Base-by-base conservation (phyloP, 1,140 invertebrate species). In the Oscheius sp. region DNA sequence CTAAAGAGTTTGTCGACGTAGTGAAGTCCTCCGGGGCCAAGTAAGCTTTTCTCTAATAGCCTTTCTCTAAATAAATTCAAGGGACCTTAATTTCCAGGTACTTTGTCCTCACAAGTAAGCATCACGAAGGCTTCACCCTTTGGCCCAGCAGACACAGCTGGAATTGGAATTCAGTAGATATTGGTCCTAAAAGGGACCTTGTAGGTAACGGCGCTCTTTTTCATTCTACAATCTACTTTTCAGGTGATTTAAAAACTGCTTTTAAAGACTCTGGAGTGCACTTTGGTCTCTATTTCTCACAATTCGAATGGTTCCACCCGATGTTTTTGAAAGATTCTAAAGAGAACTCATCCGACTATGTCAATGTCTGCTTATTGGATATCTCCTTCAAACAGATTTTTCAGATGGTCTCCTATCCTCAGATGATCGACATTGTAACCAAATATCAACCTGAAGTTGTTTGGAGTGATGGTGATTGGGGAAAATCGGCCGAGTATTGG, bases 111-210 rank as follows among this genome's bases (percentile, higher is more conserved):
- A 95, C 93, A 1, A 92, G 90, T 79, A 96, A 96, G 86, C 94
- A 96, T 87, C 93, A 95, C 83, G 93, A 95, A 85, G 93, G 93
- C 13, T 95, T 88, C 79, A 92, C 93, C 0, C 68, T 95, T 31
- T 95, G 92, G 90, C 93, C 93, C 32, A 94, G 92, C 0, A 90
- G 89, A 76, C 89, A 90, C 68, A 90, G 92, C 0, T 95, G 90
- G 80, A 91, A 92, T 80, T 96, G 93, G 93, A 96, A 96, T 86
- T 87, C 92, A 0, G 84, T 90, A 68, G 93, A 95, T 79, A 88
- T 93, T 68, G 94, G 94, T 45, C 92, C 93, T 13, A 89, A 91
- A 68, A 86, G 89, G 69, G 92, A 96, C 86, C 82, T 95, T 38
- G 86, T 95, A 52, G 90, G 90, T 89, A 82, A n/a, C 7, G 7